phyloP scores from a whole-genome alignment of 1,140 invertebrate genomes.

The Neotoxoptera formosana region DNA sequence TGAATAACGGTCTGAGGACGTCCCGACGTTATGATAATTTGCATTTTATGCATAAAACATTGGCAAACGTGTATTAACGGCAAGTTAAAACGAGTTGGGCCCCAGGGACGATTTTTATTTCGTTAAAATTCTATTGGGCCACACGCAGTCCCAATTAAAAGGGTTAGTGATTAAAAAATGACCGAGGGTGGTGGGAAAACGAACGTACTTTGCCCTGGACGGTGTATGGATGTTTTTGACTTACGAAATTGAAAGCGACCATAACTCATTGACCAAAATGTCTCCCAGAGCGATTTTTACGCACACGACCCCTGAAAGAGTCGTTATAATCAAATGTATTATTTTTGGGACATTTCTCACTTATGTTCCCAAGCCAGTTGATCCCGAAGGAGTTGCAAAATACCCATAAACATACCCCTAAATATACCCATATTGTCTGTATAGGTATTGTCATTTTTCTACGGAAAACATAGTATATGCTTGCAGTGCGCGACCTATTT shows the following conservation, averaged over 20 bases:
- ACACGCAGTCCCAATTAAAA: neutral
- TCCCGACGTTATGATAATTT: neutral
- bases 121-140: neutral
- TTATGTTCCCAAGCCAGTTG: neutral
- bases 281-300: constrained; percentile 32
- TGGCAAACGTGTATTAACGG: neutral
- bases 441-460: neutral
- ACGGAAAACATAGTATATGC: neutral
- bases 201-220: neutral
- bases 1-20: neutral
- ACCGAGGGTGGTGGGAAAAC: neutral
- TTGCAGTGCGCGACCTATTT: neutral
- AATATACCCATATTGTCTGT: neutral
- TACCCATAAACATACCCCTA: neutral
- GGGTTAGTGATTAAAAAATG: constrained; percentile 13
- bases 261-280: constrained; percentile 47
- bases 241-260: neutral
- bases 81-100: neutral
- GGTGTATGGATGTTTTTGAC: neutral
- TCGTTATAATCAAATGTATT: constrained; percentile 14
- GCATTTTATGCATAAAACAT: neutral
- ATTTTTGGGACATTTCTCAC: neutral
- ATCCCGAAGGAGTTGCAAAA: neutral
- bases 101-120: constrained; percentile 4
- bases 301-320: neutral